A percentile compares a stretch with the other conserved stretches of the same genome.
These are phyloP conservation scores for Hydropsyche betteni DNA, from an alignment of 2,888 invertebrate genomes.

Conservation along the genomic window DNA sequence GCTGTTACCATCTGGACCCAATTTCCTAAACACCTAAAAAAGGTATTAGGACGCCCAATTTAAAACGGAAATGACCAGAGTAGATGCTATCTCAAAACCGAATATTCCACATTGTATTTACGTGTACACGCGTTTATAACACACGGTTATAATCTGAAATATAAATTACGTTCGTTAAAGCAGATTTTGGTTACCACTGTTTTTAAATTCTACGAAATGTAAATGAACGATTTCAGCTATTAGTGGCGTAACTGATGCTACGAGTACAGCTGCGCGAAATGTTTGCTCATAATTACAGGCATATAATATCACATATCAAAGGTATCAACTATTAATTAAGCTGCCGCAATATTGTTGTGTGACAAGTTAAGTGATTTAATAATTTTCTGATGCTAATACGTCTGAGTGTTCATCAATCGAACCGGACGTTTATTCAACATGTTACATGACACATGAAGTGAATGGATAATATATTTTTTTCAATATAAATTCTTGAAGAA, in stretches of 20 bases:
- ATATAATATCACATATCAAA: slow-evolving; percentile 21
- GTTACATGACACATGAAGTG: background rate
- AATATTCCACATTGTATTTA: slow-evolving; percentile 8
- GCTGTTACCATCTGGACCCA: slow-evolving; percentile 33
- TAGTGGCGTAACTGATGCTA: background rate
- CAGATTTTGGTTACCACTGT: slow-evolving; percentile 1
- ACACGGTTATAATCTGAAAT: slow-evolving; percentile 22
- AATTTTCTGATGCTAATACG: background rate
- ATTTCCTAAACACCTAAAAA: slow-evolving; percentile 33
- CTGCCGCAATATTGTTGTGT: slow-evolving; percentile 19
- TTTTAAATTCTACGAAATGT: background rate
- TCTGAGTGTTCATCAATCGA: background rate
- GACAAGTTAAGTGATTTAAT: slow-evolving; percentile 17
- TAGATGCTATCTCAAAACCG: slow-evolving; percentile 28
- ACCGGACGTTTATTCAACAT: too few species aligned
- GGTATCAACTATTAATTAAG: slow-evolving; percentile 29
- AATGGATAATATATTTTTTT: background rate
- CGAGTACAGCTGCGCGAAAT: slow-evolving; percentile 15
- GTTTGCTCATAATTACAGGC: background rate
- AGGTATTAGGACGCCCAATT: slow-evolving; percentile 27
- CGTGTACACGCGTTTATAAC: too few species aligned
- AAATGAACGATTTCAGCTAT: slow-evolving; percentile 4
- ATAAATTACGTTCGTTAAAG: slow-evolving; percentile 19
- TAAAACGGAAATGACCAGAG: slow-evolving; percentile 30
- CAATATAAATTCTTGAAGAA: background rate